Percentiles rank a stretch among this genome's conserved stretches.
Evolutionary conservation across 2,113 vertebrate genomes (phyloP).

Genomic region (Chroicocephalus ridibundus): DNA sequence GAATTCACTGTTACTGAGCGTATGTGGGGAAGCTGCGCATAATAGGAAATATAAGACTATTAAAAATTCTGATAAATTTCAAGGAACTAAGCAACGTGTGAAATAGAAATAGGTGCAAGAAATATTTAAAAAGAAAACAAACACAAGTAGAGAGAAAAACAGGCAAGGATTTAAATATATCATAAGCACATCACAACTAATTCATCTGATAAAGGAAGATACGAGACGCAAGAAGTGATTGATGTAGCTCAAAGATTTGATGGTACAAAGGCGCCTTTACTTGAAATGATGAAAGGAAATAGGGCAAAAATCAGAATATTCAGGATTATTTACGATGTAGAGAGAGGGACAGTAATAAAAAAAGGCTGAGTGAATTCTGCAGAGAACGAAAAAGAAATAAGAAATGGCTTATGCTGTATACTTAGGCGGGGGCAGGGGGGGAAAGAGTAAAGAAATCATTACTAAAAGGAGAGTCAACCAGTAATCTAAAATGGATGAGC

Average conservation of each 20-base stretch:
- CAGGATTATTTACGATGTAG: not conserved
- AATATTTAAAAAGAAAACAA: constrained; percentile 16
- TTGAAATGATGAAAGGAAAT: constrained; percentile 41
- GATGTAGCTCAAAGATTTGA: constrained; percentile 40
- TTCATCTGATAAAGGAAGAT: constrained; percentile 28
- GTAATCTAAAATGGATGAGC: constrained; percentile 46
- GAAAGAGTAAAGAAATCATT: not conserved
- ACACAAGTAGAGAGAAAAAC: constrained; percentile 12
- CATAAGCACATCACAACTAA: constrained; percentile 35
- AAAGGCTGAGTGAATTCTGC: constrained; percentile 6
- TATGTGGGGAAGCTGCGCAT: not conserved
- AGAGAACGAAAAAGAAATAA: not conserved
- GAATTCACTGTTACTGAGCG: not conserved
- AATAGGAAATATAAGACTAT: not conserved
- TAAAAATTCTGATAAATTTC: not conserved
- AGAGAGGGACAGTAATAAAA: constrained; percentile 17
- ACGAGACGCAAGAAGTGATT: constrained; percentile 18
- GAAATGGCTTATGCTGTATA: not conserved
- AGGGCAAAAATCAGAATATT: constrained; percentile 39
- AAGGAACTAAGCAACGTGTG: not conserved
- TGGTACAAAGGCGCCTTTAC: constrained; percentile 18
- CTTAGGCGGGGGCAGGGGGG: not conserved
- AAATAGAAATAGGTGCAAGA: not conserved
- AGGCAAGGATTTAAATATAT: constrained; percentile 32
- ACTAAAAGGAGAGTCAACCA: not conserved